Evolutionary conservation across 2,888 invertebrate species (phyloP).

Genomic region (Eustalomyia histrio): DNA sequence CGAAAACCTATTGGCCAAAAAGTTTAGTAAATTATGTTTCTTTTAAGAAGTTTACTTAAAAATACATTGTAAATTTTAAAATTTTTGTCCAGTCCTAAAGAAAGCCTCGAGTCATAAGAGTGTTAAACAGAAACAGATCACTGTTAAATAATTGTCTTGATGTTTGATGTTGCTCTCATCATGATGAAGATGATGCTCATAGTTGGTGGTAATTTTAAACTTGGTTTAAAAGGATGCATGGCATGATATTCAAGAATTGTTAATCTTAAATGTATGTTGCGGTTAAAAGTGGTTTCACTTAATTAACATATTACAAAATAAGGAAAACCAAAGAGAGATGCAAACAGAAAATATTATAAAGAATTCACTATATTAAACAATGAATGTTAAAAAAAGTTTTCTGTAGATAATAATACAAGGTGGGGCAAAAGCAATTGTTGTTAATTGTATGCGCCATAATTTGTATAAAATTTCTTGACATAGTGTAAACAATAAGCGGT

Average conservation of each 20-base stretch:
- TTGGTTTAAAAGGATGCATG: not conserved
- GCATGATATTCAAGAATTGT: not conserved
- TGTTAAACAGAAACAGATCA: constrained; percentile 10
- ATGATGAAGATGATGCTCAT: constrained; percentile 35
- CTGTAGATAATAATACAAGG: too few relatives aligned
- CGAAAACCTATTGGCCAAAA: too few relatives aligned
- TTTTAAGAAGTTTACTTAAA: too few relatives aligned
- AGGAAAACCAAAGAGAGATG: constrained; percentile 8
- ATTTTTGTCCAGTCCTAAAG: too few relatives aligned
- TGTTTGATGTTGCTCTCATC: constrained; percentile 29
- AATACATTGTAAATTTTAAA: too few relatives aligned
- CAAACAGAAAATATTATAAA: not conserved
- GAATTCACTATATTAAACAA: not conserved
- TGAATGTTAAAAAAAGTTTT: too few relatives aligned
- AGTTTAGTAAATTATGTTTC: too few relatives aligned
- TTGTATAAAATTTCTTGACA: too few relatives aligned
- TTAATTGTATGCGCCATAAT: too few relatives aligned
- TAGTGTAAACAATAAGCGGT: too few relatives aligned
- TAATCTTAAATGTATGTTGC: constrained; percentile 24
- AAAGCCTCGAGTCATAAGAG: too few relatives aligned
- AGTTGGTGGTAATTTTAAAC: constrained; percentile 14
- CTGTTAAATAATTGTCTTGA: constrained; percentile 17
- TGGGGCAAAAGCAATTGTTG: too few relatives aligned
- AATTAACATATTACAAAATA: constrained; percentile 55
- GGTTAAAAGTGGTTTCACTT: constrained; percentile 49